phyloP scores from a whole-genome alignment of 2,113 vertebrate genomes.

The Tinamus guttatus region DNA sequence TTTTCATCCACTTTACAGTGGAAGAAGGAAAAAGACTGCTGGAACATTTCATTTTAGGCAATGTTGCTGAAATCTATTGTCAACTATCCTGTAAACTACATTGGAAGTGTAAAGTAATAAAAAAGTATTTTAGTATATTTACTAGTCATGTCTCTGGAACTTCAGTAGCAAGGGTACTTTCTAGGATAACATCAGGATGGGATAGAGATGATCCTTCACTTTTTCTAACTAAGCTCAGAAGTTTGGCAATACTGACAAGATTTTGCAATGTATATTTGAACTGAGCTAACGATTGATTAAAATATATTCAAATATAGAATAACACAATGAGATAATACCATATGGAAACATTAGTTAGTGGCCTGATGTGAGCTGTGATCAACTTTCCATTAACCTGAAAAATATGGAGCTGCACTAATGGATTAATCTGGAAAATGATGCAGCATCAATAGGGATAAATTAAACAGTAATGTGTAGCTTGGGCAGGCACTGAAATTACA shows the following conservation, averaged over 20 bases:
- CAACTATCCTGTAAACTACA: not conserved
- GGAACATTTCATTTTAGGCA: not conserved
- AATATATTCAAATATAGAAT: not conserved
- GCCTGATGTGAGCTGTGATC: not conserved
- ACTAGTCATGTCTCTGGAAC: not conserved
- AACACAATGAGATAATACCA: not conserved
- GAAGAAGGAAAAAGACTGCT: not conserved
- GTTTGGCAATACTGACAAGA: not conserved
- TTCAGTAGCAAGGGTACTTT: not conserved
- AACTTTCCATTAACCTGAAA: not conserved
- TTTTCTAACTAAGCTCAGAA: not conserved
- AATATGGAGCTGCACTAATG: not conserved
- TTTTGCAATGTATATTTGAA: not conserved
- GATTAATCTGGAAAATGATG: not conserved
- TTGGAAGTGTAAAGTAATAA: not conserved
- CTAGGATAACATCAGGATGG: not conserved
- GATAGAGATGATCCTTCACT: not conserved
- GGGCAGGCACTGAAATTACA: not conserved
- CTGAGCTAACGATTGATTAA: not conserved
- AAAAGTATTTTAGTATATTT: not conserved
- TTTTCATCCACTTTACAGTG: not conserved
- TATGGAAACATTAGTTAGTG: not conserved
- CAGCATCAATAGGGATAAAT: not conserved
- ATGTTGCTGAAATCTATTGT: not conserved
- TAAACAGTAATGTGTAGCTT: not conserved